Base-by-base conservation (phyloP, 2,113 vertebrate genomes). In the Herpetotheres cachinnans region DNA sequence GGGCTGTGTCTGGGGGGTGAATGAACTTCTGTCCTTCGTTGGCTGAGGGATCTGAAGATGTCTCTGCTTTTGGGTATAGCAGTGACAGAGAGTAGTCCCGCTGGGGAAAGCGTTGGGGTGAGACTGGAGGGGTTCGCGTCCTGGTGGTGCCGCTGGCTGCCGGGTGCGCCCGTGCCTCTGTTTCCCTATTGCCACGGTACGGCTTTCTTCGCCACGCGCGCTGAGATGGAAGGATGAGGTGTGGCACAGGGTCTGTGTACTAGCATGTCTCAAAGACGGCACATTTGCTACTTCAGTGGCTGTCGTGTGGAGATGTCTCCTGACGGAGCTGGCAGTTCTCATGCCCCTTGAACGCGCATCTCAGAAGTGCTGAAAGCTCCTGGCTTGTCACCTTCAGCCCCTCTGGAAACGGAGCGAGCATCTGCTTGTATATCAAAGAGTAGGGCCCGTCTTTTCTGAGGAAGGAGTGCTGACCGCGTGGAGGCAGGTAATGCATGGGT, bases 131-230 rank as follows among this genome's bases (percentile, higher is more conserved):
- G 20, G 26, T 44, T 82, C 32, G 40, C 26, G n/a, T 30, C 44
- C 59, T 72, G 56, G 30, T 1, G 1, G 16, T 61, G n/a, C 22
- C 11, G 3, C 71, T 61, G 47, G 21, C 50, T 93, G 29, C 70
- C 76, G 50, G 42, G 25, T 40, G 9, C 3, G 3, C 34, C 63
- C 0, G 3, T 86, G 85, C 80, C 89, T 93, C 72, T 46, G 72
- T 77, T 96, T 95, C 77, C 71, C 58, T 25, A 0, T 27, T 59
- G 55, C 16, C 55, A 61, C 0, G 0, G 19, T 25, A 15, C 58
- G 65, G 44, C 36, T 42, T 70, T 62, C 50, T 67, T 61, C 25
- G 3, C 71, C 29, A 20, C 3, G 2, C 0, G 0, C 2, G 1
- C n/a, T 2, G 50, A 42, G 62, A 5, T 34, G 42, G 29, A n/a